Conservation (phyloP, 2,888 invertebrate genomes). For the Orthosia gracilis region DNA sequence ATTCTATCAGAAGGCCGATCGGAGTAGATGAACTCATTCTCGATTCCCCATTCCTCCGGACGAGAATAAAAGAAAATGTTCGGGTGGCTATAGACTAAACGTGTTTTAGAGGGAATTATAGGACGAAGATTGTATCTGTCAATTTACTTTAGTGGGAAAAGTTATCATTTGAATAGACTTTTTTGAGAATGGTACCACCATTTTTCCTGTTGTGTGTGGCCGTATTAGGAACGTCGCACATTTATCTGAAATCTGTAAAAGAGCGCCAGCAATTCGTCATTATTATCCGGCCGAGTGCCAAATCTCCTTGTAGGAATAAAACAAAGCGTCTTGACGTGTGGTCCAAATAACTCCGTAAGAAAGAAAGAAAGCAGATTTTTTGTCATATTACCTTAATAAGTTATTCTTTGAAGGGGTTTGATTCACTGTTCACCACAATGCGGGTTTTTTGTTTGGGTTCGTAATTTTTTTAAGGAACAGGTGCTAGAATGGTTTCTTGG, state of each 20-base stretch:
- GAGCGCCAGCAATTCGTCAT: conserved; percentile 42
- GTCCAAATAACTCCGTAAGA: conserved; percentile 1
- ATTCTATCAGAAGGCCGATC: conserved; percentile 74
- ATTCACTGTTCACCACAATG: conserved; percentile 19
- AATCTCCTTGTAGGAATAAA: conserved; percentile 35
- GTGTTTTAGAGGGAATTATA: conserved; percentile 53
- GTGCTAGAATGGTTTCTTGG: not conserved
- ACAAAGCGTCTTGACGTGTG: conserved; percentile 35
- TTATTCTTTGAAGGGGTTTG: conserved; percentile 18
- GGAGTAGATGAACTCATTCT: conserved; percentile 75
- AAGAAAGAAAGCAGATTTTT: conserved; percentile 8
- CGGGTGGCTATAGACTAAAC: conserved; percentile 54
- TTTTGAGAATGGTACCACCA: conserved; percentile 11
- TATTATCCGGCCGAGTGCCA: conserved; percentile 28
- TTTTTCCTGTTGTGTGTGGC: conserved; percentile 15
- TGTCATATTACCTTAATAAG: conserved; percentile 2
- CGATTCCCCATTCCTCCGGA: conserved; percentile 70
- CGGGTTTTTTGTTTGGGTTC: not conserved
- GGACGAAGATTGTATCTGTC: conserved; percentile 53
- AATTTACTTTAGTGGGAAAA: conserved; percentile 56
- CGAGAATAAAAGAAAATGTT: conserved; percentile 75
- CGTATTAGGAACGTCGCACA: conserved; percentile 25
- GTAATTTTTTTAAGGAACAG: not conserved
- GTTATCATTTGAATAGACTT: conserved; percentile 24
- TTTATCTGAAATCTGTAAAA: conserved; percentile 31